A percentile compares a stretch with the other conserved stretches of the same genome.
These are phyloP conservation scores for Telenomus remus DNA, from an alignment of 1,140 invertebrate species.

Conservation along the genomic window DNA sequence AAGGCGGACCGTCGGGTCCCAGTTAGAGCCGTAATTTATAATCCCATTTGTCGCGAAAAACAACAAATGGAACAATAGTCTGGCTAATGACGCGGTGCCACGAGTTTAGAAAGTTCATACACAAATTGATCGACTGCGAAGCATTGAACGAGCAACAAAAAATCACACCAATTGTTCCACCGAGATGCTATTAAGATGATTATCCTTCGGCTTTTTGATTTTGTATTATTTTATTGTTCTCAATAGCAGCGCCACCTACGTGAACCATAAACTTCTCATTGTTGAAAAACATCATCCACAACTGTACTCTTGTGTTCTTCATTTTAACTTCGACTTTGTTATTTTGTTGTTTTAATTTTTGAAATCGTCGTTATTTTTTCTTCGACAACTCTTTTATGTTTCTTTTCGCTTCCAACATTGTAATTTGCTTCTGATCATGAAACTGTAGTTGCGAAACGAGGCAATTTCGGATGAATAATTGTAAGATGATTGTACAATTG, in stretches of 20 bases:
- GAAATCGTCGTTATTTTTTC: too few species aligned
- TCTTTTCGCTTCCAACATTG: too few species aligned
- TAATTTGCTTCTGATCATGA: too few species aligned
- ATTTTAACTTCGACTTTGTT: too few species aligned
- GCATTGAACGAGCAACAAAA: conserved; percentile 3
- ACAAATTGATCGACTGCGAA: conserved; percentile 16
- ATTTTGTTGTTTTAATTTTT: too few species aligned
- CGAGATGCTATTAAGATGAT: conserved; percentile 18
- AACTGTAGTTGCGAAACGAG: too few species aligned
- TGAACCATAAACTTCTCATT: background rate
- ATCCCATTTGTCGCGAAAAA: conserved; percentile 34
- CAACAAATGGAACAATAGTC: conserved; percentile 36
- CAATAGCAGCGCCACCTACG: conserved; percentile 2
- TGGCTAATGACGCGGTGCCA: conserved; percentile 16
- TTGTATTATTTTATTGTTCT: too few species aligned
- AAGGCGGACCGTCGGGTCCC: conserved; percentile 29
- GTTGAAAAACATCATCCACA: too few species aligned
- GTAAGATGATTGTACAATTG: background rate
- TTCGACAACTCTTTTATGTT: too few species aligned
- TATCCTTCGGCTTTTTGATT: background rate
- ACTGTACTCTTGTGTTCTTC: too few species aligned
- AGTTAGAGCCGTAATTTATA: conserved; percentile 45
- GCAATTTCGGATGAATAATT: too few species aligned
- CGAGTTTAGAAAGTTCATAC: conserved; percentile 11
- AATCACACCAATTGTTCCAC: conserved; percentile 16